Conservation (phyloP, 2,888 invertebrate genomes). For the Sericinus montela region DNA sequence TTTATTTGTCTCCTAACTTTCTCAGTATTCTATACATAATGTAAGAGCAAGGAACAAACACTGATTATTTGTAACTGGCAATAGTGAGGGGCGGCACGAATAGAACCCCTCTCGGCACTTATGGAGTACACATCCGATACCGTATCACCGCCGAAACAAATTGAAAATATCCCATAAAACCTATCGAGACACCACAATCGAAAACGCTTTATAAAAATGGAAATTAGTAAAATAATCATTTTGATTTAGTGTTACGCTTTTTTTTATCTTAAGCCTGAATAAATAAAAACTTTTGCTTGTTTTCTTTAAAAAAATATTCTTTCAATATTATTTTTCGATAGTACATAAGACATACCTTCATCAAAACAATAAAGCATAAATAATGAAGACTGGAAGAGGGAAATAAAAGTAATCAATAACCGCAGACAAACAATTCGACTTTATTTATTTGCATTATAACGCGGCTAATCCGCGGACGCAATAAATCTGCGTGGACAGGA, state of each 20-base stretch:
- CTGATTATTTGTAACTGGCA: conserved; percentile 25
- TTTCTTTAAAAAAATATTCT: too few species aligned
- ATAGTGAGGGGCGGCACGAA: conserved; percentile 2
- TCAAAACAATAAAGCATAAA: too few species aligned
- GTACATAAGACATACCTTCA: too few species aligned
- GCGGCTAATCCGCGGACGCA: conserved; percentile 58
- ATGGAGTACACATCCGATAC: not conserved
- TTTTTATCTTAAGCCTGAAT: too few species aligned
- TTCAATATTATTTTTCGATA: too few species aligned
- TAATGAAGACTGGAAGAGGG: conserved; percentile 5
- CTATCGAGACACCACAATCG: conserved; percentile 33
- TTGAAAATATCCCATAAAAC: conserved; percentile 63
- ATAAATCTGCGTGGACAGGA: conserved; percentile 67
- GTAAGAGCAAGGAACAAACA: conserved; percentile 22
- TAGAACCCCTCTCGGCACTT: not conserved
- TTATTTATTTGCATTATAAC: conserved; percentile 51
- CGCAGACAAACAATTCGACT: conserved; percentile 15
- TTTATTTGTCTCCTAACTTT: too few species aligned
- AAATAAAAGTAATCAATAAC: conserved; percentile 17
- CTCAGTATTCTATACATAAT: too few species aligned
- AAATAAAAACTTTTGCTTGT: too few species aligned
- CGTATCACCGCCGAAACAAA: conserved; percentile 47
- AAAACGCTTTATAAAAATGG: conserved; percentile 22
- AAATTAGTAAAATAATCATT: conserved; percentile 3
- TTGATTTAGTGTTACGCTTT: not conserved